phyloP scores from a whole-genome alignment of 64 coral and sea anemone genomes.

The Trachythela sp. region DNA sequence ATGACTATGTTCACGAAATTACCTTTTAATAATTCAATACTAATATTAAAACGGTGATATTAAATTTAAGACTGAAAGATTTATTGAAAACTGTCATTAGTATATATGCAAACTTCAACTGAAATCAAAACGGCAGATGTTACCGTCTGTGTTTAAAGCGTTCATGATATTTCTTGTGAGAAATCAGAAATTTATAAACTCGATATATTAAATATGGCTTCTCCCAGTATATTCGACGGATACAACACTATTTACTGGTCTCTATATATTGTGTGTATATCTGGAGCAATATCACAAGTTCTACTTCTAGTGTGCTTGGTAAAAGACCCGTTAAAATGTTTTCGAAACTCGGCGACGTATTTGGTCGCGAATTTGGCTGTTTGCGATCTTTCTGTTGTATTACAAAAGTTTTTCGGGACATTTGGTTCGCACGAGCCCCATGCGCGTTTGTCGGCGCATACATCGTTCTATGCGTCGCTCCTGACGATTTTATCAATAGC shows the following conservation, averaged over 20 bases:
- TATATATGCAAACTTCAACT: too few species aligned
- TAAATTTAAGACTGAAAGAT: too few species aligned
- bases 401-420: background rate
- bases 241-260: background rate
- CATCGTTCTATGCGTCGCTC: background rate
- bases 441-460: background rate
- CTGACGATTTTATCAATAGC: background rate
- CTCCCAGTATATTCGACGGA: background rate
- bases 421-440: background rate
- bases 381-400: background rate
- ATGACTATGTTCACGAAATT: too few species aligned
- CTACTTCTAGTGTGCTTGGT: background rate
- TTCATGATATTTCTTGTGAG: background rate
- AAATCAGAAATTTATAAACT: background rate
- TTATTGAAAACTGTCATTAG: too few species aligned
- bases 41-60: too few species aligned
- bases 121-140: too few species aligned
- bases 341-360: background rate
- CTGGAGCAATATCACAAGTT: background rate
- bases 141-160: too few species aligned
- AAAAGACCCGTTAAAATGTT: background rate
- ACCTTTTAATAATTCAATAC: too few species aligned
- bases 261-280: background rate
- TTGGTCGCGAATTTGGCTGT: background rate
- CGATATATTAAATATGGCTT: background rate